Evolutionary conservation across 2,888 invertebrate genomes (phyloP), one percentile per base, ranked within the genome.

Genomic region (Endotricha flammealis): DNA sequence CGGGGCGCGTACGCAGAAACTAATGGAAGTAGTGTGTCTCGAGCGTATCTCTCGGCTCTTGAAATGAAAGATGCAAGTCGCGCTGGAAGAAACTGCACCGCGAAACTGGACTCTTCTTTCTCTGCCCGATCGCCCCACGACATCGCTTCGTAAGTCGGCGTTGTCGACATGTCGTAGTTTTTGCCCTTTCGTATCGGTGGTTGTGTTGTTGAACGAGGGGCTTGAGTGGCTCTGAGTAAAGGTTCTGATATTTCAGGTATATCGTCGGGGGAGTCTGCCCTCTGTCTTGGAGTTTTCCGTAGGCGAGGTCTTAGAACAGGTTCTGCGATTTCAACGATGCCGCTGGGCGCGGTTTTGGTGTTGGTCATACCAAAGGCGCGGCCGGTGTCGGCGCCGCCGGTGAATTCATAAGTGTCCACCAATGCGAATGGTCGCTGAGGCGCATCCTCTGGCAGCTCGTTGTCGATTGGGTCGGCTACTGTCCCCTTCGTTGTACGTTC

Each of bases 1-100:
- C 90, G 90, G 0, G 94, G 94, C 1, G 94, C 93, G 67, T 94
- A 93, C 28, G 92, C 92, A 8, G 93, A 93, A 6, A 94, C 93
- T 4, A 94, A 67, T 0, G 94, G 94, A 34, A 94, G 68, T 1
- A 94, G 80, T 0, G 93, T 94, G 64, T 93, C 92, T 34, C 93
- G 87, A 0, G 95, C 94, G 66, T 95, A 95, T 31, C 91, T 88
- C 60, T 95, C 95, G 0, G 95, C 95, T 50, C 94, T 91, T 23
- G 94, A 92, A 29, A 95, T 89, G 69, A 95, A 90, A 3, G 92
- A 91, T 0, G 93, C 93, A 1, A 95, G 72, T 17, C 93, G 87
- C 46, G 93, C 92, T 0, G 95, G 95, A 27, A 95, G 77, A 57
- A 94, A 90, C 65, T 95, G 95, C 0, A 95, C 93, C 0, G 92